Evolutionary conservation across 2,888 invertebrate species (phyloP).

Genomic region (Cheilosia urbana): DNA sequence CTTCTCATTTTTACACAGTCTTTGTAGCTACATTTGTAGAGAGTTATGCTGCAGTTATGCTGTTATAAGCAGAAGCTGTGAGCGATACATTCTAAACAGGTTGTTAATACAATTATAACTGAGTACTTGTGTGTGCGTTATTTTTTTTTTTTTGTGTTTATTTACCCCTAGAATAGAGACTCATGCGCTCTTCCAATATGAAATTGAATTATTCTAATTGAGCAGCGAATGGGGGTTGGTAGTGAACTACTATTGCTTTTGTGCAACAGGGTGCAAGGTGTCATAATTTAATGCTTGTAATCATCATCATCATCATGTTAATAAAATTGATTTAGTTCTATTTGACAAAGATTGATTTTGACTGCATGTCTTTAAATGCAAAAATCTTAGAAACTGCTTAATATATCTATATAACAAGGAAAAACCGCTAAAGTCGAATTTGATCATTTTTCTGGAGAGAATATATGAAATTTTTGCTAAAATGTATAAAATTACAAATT

Average conservation of each 20-base stretch:
- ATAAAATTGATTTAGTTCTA: too few species aligned
- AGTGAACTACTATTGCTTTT: not conserved
- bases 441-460: too few species aligned
- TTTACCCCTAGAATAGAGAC: constrained; percentile 1
- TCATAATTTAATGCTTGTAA: constrained; percentile 1
- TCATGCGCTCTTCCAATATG: not conserved
- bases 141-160: not conserved
- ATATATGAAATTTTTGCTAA: too few species aligned
- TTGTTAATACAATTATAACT: constrained; percentile 63
- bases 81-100: constrained; percentile 49
- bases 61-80: constrained; percentile 50
- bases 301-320: too few species aligned
- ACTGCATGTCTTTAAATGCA: too few species aligned
- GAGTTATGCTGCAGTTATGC: constrained; percentile 59
- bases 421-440: too few species aligned
- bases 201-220: constrained; percentile 22
- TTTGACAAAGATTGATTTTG: too few species aligned
- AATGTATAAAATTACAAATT: too few species aligned
- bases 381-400: too few species aligned
- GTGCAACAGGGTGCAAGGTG: constrained; percentile 25
- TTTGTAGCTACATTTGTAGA: constrained; percentile 20
- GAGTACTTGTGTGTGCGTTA: not conserved
- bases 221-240: constrained; percentile 6
- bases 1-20: not conserved
- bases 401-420: too few species aligned